These are phyloP conservation scores for Dicentrarchus labrax DNA, from an alignment of 2,113 vertebrate genomes.

Conservation along the genomic window DNA sequence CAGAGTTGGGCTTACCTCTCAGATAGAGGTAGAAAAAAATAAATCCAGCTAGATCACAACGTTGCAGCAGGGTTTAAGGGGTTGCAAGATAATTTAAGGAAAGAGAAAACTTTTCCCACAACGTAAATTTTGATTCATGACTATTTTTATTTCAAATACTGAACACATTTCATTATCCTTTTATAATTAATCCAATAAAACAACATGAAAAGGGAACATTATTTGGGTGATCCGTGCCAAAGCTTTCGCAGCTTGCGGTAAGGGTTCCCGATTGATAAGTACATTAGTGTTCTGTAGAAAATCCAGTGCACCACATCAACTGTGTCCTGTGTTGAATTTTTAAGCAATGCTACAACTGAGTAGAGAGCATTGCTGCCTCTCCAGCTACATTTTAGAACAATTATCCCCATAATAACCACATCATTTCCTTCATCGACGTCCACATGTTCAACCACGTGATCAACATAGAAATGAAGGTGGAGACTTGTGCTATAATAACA, in stretches of 20 bases:
- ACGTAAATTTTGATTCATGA: not conserved
- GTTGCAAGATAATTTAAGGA: not conserved
- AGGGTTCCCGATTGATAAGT: not conserved
- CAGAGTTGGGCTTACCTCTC: not conserved
- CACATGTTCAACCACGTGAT: slow-evolving; percentile 7
- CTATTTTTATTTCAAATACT: not conserved
- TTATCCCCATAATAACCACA: not conserved
- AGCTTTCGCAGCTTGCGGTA: not conserved
- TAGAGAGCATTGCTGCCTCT: not conserved
- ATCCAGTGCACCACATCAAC: not conserved
- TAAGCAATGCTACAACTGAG: not conserved
- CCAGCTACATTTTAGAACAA: slow-evolving; percentile 1
- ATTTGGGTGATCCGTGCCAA: not conserved
- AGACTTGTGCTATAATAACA: not conserved
- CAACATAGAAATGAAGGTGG: slow-evolving; percentile 12
- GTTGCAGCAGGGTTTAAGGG: not conserved
- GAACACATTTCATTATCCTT: not conserved
- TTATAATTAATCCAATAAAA: slow-evolving; percentile 5
- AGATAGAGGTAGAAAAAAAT: slow-evolving; percentile 1
- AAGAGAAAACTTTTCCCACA: not conserved
- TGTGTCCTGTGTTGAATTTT: not conserved
- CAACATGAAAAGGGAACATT: not conserved
- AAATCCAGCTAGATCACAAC: not conserved
- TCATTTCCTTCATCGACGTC: slow-evolving; percentile 1
- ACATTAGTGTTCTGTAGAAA: not conserved